phyloP scores from a whole-genome alignment of 2,888 invertebrate species.

The Ormyrus thymus region DNA sequence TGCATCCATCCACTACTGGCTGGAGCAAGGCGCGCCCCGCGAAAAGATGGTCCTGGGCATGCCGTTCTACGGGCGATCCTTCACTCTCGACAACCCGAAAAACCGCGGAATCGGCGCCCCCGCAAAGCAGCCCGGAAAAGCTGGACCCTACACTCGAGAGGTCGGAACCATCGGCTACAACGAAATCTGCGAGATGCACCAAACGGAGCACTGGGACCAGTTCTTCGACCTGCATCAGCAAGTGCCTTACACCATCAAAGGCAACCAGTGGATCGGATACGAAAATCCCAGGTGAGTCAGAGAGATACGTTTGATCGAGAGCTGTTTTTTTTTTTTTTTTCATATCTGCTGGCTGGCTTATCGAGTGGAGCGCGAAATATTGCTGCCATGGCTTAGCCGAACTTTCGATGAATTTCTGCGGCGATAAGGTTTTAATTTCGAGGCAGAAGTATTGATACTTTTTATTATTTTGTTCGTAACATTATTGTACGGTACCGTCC shows the following conservation, averaged over 20 bases:
- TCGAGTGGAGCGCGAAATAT: no score
- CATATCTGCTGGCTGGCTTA: no score
- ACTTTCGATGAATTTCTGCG: no score
- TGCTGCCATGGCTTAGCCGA: no score
- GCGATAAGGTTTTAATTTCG: no score
- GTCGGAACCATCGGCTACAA: slow-evolving; percentile 82
- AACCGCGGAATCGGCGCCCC: slow-evolving; percentile 77
- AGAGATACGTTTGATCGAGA: no score
- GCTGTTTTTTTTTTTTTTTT: no score
- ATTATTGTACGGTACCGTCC: no score
- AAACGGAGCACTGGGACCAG: slow-evolving; percentile 63
- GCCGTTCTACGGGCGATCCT: slow-evolving; percentile 83
- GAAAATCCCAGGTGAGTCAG: slow-evolving; percentile 61
- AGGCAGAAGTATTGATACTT: no score
- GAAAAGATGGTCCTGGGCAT: slow-evolving; percentile 83
- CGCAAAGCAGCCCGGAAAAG: slow-evolving; percentile 43
- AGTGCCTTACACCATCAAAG: slow-evolving; percentile 72
- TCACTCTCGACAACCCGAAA: slow-evolving; percentile 76
- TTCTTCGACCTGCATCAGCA: slow-evolving; percentile 71
- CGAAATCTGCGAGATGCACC: slow-evolving; percentile 75
- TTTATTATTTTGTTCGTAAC: no score
- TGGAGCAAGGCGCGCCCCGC: slow-evolving; percentile 77
- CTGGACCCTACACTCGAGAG: no score
- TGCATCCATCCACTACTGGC: slow-evolving; percentile 75
- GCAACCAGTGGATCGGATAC: slow-evolving; percentile 62